Conservation (phyloP, 2,888 invertebrate genomes). For the Cheilosia vulpina region DNA sequence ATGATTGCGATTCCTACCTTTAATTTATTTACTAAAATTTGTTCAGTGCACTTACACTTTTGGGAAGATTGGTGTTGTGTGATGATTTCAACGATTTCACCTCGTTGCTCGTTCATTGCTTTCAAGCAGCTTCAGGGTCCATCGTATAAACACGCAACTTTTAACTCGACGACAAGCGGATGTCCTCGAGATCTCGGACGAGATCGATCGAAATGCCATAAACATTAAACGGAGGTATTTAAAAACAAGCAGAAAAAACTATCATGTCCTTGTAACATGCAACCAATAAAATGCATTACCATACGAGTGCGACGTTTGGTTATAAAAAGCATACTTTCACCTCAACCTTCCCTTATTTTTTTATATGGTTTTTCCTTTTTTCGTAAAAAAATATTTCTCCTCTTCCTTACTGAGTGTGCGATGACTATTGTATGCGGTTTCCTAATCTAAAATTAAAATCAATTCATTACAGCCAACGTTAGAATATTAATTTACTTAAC, state of each 20-base stretch:
- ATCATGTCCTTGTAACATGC: slow-evolving; percentile 73
- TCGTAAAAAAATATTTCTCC: slow-evolving; percentile 3
- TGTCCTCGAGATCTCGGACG: too few relatives aligned
- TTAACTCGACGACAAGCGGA: too few relatives aligned
- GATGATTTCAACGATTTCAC: too few relatives aligned
- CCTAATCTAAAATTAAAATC: slow-evolving; percentile 75
- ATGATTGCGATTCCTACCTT: too few relatives aligned
- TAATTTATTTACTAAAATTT: too few relatives aligned
- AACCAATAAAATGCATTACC: slow-evolving; percentile 66
- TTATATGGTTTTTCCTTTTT: slow-evolving; percentile 28
- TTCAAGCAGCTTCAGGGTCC: too few relatives aligned
- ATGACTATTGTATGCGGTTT: slow-evolving; percentile 61
- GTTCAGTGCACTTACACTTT: too few relatives aligned
- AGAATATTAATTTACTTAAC: slow-evolving; percentile 71
- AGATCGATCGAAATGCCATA: not conserved
- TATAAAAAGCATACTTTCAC: slow-evolving; percentile 53
- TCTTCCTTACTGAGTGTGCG: slow-evolving; percentile 26
- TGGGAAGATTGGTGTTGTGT: too few relatives aligned
- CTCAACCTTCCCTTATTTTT: slow-evolving; percentile 50
- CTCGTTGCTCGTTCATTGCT: too few relatives aligned
- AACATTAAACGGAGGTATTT: slow-evolving; percentile 31
- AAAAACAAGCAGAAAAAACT: slow-evolving; percentile 64
- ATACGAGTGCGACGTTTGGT: slow-evolving; percentile 61
- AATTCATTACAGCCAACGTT: slow-evolving; percentile 71
- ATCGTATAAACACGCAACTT: too few relatives aligned